Evolutionary conservation across 1,140 invertebrate genomes (phyloP), one percentile per base, ranked within the genome.

Genomic region (Drosophila athabasca): DNA sequence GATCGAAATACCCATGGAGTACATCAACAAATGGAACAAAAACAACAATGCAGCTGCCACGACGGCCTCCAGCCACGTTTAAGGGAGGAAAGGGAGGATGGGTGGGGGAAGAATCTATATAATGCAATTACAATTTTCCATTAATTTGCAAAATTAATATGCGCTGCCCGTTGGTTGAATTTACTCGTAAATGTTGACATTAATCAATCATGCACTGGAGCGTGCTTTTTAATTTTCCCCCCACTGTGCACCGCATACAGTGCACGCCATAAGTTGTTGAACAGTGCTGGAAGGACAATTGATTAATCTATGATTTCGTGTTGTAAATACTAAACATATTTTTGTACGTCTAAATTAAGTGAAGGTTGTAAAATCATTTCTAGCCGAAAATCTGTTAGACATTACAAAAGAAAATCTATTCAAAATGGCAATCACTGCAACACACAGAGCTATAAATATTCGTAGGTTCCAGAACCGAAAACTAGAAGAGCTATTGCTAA

Each of bases 1-100:
- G 68, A 90, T 90, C 55, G 90, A 90, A 76, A 90, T 90, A 70
- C 90, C 90, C 65, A 85, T 90, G 79, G 90, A 89, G 71, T 90
- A 90, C 59, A 87, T 90, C 48, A 90, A 90, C 67, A 90, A 90
- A 84, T 90, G 90, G 90, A 77, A 90, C 43, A 90, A 90, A 66
- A 90, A 89, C 60, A 90, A 90, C 67, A 90, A 90, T 49, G 85
- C 71, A 43, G 71, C 89, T 52, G 62, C 79, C 58, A 60, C 79
- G 35, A 88, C 83, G 57, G 62, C 82, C 48, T 88, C 83, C 52
- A 87, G 83, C 60, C 83, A 87, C 55, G 83, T 87, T 29, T 87
- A 76, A 80, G 49, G 17, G 45, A 60, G 24, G 22, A 50, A 29
- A 11, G 2, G 26, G 39, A 62, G 48, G 62, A 46, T 44, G 65